Conservation (phyloP, 2,888 invertebrate genomes). For the Chrysodeixis includens region DNA sequence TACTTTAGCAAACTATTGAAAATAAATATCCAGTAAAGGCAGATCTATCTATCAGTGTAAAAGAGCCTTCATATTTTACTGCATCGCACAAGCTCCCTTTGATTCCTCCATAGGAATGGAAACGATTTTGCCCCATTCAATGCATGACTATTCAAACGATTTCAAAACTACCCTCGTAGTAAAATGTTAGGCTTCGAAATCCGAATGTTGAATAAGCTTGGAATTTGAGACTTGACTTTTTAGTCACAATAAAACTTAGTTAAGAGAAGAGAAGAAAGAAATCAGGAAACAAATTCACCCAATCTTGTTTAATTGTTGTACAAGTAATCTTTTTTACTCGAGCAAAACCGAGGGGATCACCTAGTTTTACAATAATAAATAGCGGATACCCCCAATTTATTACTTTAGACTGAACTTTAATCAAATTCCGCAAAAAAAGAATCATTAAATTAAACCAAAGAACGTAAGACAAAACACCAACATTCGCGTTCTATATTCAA, state of each 20-base stretch:
- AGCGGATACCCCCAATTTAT: no score
- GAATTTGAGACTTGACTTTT: background rate
- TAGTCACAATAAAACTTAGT: no score
- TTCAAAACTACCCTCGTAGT: conserved; percentile 6
- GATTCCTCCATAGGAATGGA: conserved; percentile 58
- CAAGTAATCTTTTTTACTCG: no score
- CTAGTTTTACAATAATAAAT: no score
- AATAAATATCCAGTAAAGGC: conserved; percentile 9
- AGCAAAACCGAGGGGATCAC: no score
- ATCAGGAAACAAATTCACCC: no score
- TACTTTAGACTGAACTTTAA: no score
- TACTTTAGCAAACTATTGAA: no score
- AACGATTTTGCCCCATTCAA: conserved; percentile 60
- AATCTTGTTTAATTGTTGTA: no score
- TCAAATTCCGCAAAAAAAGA: no score
- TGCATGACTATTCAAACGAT: conserved; percentile 43
- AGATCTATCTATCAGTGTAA: conserved; percentile 42
- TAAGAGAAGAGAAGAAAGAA: no score
- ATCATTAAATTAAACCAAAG: background rate
- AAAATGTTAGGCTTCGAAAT: background rate
- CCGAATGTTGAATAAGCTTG: no score
- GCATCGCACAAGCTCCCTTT: conserved; percentile 39
- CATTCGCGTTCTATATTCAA: background rate
- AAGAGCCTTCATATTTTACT: conserved; percentile 50
- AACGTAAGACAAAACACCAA: background rate